Conservation (phyloP, 2,113 vertebrate genomes). For the Cranoglanis bouderius region DNA sequence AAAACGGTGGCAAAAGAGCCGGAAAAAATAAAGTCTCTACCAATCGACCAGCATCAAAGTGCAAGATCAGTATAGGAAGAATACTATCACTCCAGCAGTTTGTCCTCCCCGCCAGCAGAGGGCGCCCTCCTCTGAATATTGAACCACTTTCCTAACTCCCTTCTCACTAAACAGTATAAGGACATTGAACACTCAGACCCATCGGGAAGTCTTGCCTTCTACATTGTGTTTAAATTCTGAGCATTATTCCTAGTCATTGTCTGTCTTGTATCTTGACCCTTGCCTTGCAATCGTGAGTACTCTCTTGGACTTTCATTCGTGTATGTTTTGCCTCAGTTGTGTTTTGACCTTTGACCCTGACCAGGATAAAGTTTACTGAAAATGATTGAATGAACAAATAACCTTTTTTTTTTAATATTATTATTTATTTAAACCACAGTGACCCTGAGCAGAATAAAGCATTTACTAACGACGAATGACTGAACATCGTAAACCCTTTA, state of each 20-base stretch:
- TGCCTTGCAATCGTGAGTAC: not conserved
- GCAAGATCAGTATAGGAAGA: not conserved
- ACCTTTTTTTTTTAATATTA: too few species aligned
- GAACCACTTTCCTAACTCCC: not conserved
- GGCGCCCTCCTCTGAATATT: not conserved
- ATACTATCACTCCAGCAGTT: not conserved
- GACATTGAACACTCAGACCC: not conserved
- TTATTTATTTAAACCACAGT: too few species aligned
- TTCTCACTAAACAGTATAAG: not conserved
- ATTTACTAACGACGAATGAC: too few species aligned
- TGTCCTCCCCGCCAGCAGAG: not conserved
- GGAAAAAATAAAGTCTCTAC: conserved; percentile 1
- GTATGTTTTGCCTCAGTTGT: not conserved
- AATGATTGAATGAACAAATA: too few species aligned
- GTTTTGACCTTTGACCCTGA: not conserved
- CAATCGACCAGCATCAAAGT: not conserved
- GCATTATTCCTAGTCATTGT: not conserved
- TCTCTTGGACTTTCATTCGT: not conserved
- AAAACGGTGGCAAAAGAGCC: not conserved
- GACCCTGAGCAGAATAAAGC: too few species aligned
- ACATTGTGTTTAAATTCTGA: not conserved
- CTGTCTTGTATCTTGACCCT: not conserved
- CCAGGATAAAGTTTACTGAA: not conserved
- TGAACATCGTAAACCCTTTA: too few species aligned
- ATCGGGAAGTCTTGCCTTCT: not conserved